Evolutionary conservation across 1,140 invertebrate species (phyloP).

Genomic region (Atta colombica): DNA sequence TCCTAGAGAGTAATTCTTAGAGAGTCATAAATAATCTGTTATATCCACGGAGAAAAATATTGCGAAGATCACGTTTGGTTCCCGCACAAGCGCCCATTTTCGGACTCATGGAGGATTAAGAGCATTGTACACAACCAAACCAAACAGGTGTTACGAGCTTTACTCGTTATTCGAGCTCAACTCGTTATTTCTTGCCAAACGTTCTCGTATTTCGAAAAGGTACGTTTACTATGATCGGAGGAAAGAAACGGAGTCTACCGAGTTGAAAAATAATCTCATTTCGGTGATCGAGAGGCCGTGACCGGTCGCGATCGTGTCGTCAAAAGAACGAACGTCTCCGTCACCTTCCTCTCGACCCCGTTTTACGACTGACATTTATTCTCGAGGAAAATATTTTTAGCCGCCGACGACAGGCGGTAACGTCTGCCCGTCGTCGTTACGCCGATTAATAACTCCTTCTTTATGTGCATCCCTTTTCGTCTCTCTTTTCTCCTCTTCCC

Average conservation of each 20-base stretch:
- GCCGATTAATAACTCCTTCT: constrained; percentile 71
- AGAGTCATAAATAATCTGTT: background rate
- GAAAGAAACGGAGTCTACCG: constrained; percentile 10
- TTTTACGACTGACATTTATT: constrained; percentile 61
- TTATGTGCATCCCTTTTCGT: background rate
- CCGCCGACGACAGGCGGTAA: constrained; percentile 38
- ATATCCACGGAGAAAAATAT: background rate
- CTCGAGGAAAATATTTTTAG: constrained; percentile 71
- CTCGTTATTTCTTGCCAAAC: constrained; percentile 38
- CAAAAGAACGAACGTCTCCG: background rate
- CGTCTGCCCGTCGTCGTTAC: constrained; percentile 60
- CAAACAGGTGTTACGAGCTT: constrained; percentile 1
- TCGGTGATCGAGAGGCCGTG: constrained; percentile 36
- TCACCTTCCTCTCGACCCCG: background rate
- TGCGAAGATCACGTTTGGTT: background rate
- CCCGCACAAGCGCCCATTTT: background rate
- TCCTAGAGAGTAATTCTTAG: background rate
- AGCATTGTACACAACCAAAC: background rate
- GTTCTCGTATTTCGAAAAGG: constrained; percentile 11
- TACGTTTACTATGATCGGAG: background rate
- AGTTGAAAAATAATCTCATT: constrained; percentile 68
- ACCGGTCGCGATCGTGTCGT: constrained; percentile 28
- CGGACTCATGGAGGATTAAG: background rate
- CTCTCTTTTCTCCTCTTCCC: background rate
- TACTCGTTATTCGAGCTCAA: constrained; percentile 19